Conservation (phyloP, 2,797 vertebrate species). For the Malacoraja senta region DNA sequence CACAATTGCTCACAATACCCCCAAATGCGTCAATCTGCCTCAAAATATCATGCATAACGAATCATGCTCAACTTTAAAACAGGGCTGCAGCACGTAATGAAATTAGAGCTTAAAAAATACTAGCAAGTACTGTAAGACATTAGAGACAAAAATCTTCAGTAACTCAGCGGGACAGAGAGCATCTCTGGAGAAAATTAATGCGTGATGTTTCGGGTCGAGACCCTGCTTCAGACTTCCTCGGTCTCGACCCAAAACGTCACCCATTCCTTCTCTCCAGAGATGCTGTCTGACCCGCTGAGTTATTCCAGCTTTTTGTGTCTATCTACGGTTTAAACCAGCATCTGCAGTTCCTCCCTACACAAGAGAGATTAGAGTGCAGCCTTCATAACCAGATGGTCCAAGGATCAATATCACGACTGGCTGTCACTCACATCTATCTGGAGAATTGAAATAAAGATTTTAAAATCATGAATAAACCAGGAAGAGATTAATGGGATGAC, state of each 20-base stretch:
- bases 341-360: no score
- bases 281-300: no score
- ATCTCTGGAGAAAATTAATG: no score
- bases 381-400: background rate
- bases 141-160: no score
- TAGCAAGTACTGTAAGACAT: background rate
- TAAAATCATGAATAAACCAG: background rate
- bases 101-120: background rate
- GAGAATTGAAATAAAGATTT: conserved; percentile 10
- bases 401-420: conserved; percentile 18
- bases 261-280: no score
- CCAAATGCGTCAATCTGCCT: background rate
- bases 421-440: background rate
- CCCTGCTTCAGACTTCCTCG: no score
- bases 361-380: background rate
- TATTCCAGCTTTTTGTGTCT: no score
- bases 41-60: background rate
- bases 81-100: background rate
- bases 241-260: no score
- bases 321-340: no score
- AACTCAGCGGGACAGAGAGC: no score
- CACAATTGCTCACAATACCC: no score
- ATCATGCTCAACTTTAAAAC: background rate
- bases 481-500: background rate
- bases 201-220: no score